These are phyloP conservation scores for Anseranas semipalmata DNA, from an alignment of 2,113 vertebrate species.

Conservation along the genomic window DNA sequence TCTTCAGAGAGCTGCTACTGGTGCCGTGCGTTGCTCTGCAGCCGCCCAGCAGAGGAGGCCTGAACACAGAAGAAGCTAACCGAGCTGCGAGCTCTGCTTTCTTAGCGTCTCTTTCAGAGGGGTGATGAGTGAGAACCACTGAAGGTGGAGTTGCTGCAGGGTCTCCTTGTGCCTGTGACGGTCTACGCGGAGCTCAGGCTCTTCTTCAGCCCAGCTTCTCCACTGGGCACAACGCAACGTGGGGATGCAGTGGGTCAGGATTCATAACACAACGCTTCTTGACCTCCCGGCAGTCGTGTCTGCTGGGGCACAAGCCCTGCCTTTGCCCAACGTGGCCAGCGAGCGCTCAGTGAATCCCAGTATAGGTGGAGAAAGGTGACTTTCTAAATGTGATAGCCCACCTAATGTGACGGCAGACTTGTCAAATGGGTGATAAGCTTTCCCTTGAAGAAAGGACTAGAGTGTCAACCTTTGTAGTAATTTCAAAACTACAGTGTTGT, in stretches of 20 bases:
- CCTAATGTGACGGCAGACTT: not conserved
- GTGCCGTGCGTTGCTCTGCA: not conserved
- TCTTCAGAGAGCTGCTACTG: not conserved
- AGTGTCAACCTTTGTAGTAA: not conserved
- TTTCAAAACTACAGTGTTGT: not conserved
- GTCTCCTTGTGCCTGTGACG: not conserved
- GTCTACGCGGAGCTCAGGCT: not conserved
- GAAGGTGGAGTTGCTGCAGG: not conserved
- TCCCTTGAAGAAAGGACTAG: not conserved
- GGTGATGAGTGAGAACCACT: not conserved
- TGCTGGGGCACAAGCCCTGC: not conserved
- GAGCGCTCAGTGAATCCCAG: not conserved
- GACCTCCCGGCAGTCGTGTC: not conserved
- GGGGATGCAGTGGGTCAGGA: not conserved
- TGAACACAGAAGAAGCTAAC: not conserved
- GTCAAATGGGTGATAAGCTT: not conserved
- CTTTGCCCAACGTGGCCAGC: rapidly evolving
- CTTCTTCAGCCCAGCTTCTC: not conserved
- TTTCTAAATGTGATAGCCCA: not conserved
- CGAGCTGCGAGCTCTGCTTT: not conserved
- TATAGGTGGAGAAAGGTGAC: not conserved
- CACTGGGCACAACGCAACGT: not conserved
- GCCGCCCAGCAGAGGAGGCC: not conserved
- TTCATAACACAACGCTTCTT: not conserved
- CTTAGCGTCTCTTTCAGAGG: not conserved